phyloP scores from a whole-genome alignment of 2,888 invertebrate genomes.

The Scrobipalpa atriplicella region DNA sequence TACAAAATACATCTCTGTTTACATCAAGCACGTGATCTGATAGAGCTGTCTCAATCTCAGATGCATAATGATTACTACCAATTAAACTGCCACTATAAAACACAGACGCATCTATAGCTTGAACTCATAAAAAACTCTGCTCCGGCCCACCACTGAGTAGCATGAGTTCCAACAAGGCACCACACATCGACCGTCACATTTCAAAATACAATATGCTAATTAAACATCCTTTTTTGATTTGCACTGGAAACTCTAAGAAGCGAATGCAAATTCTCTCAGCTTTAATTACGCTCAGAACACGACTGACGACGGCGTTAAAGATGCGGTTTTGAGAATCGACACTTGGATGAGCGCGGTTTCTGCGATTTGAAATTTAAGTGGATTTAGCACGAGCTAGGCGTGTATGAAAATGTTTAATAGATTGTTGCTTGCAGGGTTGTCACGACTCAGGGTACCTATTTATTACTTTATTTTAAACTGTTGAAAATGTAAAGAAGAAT shows the following conservation, averaged over 20 bases:
- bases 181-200: constrained; percentile 78
- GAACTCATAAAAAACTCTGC: constrained; percentile 60
- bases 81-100: constrained; percentile 29
- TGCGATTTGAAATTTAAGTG: constrained; percentile 69
- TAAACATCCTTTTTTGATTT: constrained; percentile 72
- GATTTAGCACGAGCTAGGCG: constrained; percentile 59
- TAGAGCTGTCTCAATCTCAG: neutral
- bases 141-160: constrained; percentile 74
- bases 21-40: neutral
- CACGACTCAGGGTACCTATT: constrained; percentile 20
- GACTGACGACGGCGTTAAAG: constrained; percentile 76
- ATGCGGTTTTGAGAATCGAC: constrained; percentile 76
- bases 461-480: neutral
- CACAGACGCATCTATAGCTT: constrained; percentile 58
- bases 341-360: constrained; percentile 47
- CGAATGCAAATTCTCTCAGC: constrained; percentile 75
- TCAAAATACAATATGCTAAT: constrained; percentile 82
- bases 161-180: constrained; percentile 51
- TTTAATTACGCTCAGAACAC: constrained; percentile 80
- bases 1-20: neutral
- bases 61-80: constrained; percentile 19
- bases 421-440: constrained; percentile 47
- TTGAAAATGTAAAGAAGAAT: no score
- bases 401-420: constrained; percentile 68
- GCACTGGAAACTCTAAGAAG: constrained; percentile 76